These are phyloP conservation scores for Agelastica alni DNA, from an alignment of 2,888 invertebrate genomes.

Conservation along the genomic window DNA sequence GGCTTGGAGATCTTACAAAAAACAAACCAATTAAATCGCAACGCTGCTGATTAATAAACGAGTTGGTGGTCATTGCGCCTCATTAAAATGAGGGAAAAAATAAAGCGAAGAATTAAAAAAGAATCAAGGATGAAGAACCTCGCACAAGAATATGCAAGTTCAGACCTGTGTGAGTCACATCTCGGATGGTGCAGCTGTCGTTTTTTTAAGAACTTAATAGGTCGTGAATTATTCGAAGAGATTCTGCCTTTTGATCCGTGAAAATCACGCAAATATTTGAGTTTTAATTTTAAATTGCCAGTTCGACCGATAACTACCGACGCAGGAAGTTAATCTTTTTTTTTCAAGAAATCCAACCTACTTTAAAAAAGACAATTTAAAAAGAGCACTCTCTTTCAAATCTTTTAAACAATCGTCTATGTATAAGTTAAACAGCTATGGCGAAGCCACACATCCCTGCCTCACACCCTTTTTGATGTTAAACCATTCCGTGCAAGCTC, in stretches of 20 bases:
- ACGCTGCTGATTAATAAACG: too few species aligned
- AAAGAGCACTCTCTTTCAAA: too few species aligned
- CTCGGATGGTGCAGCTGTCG: constrained; percentile 30
- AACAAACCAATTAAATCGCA: too few species aligned
- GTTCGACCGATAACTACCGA: not conserved
- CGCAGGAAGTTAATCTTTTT: not conserved
- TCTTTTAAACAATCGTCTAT: too few species aligned
- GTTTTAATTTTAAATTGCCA: constrained; percentile 24
- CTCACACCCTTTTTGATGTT: too few species aligned
- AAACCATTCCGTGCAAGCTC: too few species aligned
- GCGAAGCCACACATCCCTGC: too few species aligned
- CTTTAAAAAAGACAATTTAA: too few species aligned
- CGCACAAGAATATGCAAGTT: not conserved
- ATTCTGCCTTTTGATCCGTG: constrained; percentile 27
- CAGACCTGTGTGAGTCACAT: constrained; percentile 34
- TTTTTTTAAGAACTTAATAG: constrained; percentile 34
- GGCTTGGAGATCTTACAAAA: too few species aligned
- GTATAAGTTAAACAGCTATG: too few species aligned
- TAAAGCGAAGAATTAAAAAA: not conserved
- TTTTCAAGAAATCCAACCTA: too few species aligned
- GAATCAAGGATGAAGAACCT: not conserved
- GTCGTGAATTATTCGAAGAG: constrained; percentile 30
- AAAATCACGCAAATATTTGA: constrained; percentile 33
- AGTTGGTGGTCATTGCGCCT: too few species aligned
- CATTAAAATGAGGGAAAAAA: not conserved